Percentiles rank a stretch among this genome's conserved stretches.
These are phyloP conservation scores for Hyphantria cunea DNA, from an alignment of 1,140 invertebrate species.

Conservation along the genomic window DNA sequence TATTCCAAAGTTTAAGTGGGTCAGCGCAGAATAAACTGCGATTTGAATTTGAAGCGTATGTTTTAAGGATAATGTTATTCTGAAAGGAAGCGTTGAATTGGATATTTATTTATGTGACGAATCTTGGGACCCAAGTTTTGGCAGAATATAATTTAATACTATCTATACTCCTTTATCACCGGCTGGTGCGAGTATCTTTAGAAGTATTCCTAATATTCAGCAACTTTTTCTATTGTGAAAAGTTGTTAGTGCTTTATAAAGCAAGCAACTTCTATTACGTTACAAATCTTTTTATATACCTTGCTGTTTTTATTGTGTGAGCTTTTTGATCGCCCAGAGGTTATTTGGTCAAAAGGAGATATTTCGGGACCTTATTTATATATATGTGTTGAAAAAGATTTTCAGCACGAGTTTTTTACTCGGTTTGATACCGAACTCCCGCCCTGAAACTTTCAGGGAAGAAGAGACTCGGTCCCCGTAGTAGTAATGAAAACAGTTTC, in stretches of 20 bases:
- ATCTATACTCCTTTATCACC: conserved; percentile 1
- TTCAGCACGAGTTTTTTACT: no score
- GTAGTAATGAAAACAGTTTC: no score
- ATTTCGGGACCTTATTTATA: no score
- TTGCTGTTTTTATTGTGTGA: no score
- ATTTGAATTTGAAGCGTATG: conserved; percentile 34
- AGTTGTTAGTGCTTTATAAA: conserved; percentile 4
- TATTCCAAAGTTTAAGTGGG: conserved; percentile 29
- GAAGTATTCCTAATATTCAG: not conserved
- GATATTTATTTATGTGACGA: conserved; percentile 25
- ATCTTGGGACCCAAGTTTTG: not conserved
- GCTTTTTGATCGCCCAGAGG: no score
- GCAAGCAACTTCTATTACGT: not conserved
- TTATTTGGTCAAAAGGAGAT: no score
- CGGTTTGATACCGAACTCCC: no score
- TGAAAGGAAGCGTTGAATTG: conserved; percentile 8
- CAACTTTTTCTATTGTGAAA: conserved; percentile 3
- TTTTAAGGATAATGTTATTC: conserved; percentile 31
- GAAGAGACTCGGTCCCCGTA: no score
- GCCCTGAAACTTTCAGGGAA: no score
- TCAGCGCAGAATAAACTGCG: conserved; percentile 22
- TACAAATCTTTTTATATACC: not conserved
- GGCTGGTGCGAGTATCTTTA: not conserved
- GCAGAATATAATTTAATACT: conserved; percentile 7
- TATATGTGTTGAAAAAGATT: no score